Conservation (phyloP, 2,888 invertebrate species). For the Nymphalis urticae region DNA sequence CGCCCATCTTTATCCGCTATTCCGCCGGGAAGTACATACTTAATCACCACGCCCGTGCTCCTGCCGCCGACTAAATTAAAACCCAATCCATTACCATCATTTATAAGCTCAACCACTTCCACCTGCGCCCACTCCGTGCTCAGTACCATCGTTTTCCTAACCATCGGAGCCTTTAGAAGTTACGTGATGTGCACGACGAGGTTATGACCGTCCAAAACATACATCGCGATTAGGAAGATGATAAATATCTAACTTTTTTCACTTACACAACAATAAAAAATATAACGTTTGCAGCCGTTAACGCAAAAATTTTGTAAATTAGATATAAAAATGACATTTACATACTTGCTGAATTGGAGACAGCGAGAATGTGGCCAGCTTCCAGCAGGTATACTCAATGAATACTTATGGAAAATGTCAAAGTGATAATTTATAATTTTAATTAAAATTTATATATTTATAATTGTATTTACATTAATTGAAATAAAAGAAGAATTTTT, state of each 20-base stretch:
- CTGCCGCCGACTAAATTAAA: constrained; percentile 99
- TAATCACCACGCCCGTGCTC: constrained; percentile 99
- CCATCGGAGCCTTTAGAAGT: constrained; percentile 74
- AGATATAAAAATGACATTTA: constrained; percentile 78
- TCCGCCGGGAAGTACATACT: constrained; percentile 97
- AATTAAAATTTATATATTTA: background rate
- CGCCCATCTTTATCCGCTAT: constrained; percentile 97
- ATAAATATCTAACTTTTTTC: constrained; percentile 43
- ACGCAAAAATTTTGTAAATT: constrained; percentile 57
- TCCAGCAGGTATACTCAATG: constrained; percentile 58
- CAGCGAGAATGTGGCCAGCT: constrained; percentile 78
- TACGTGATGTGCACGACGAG: constrained; percentile 72
- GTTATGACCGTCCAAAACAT: constrained; percentile 59
- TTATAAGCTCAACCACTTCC: constrained; percentile 98
- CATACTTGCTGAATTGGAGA: constrained; percentile 80
- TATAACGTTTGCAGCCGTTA: constrained; percentile 45
- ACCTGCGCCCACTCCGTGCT: constrained; percentile 99
- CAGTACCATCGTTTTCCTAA: constrained; percentile 86
- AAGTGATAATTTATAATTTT: constrained; percentile 6
- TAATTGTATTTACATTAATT: background rate
- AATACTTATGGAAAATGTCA: constrained; percentile 48
- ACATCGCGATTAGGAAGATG: constrained; percentile 50
- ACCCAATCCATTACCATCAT: constrained; percentile 98
- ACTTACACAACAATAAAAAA: constrained; percentile 45
- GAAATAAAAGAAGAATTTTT: background rate